Base-by-base conservation (phyloP, 2,113 vertebrate genomes). In the Tiliqua scincoides region DNA sequence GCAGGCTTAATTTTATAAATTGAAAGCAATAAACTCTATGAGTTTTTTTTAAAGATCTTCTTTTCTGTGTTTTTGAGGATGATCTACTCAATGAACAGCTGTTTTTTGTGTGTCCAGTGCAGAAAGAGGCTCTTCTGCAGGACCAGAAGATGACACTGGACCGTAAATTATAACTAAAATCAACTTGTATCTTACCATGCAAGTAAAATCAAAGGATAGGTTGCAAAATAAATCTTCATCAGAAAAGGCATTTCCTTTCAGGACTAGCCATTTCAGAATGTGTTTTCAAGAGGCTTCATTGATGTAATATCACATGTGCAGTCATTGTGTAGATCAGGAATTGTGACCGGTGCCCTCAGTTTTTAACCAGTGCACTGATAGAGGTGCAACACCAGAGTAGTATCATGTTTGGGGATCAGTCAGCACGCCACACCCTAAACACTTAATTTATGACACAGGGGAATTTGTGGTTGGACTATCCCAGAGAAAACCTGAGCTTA, bases 1-100 rank as follows among this genome's bases (percentile, higher is more conserved):
- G 93, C 96, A 97, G 96, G 96, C 92, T 96, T 96, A 97, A 97
- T 97, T 97, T 97, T 96, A 96, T 96, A 97, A 96, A 97, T 97
- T 96, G 94, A 93, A 95, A 89, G 92, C 94, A 86, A 95, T 96
- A 86, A 97, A 97, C 96, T 97, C 96, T 96, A 76, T 97, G 96
- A 97, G 96, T 97, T 97, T 96, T 76, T 85, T 85, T 74, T 25
- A 95, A 95, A 95, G 87, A 91, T 75, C 87, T 57, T 95, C 94
- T 90, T 94, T 90, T 54, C 32, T 78, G 52, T 95, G 94, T 94
- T 95, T 91, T 95, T 93, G 92, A 96, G 95, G 95, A 95, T 94
- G 95, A 95, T 95, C 95, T 94, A 88, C 95, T 96, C 96, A 95
- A 90, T 48, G 43, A 96, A 90, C 95, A 96, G 94, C 93, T 94